phyloP scores from a whole-genome alignment of 2,113 vertebrate species.

The Parus major region DNA sequence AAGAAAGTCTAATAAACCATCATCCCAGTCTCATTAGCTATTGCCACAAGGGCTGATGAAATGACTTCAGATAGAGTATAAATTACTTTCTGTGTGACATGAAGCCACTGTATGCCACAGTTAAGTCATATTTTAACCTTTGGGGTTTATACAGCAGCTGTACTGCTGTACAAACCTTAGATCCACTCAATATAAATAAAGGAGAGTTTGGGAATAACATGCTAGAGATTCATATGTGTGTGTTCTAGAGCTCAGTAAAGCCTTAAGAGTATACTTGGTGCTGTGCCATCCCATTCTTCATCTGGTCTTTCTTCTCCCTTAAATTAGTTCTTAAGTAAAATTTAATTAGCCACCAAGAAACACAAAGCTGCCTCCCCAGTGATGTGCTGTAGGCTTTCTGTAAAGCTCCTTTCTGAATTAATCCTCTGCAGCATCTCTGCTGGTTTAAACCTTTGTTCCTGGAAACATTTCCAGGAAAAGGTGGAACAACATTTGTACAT shows the following conservation, averaged over 20 bases:
- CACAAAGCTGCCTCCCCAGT: background rate
- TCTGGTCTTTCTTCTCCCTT: background rate
- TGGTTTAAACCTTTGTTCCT: background rate
- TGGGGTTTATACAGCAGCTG: background rate
- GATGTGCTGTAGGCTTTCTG: background rate
- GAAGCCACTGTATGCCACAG: background rate
- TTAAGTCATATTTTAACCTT: background rate
- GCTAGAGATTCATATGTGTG: background rate
- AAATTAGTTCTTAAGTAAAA: background rate
- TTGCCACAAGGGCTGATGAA: background rate
- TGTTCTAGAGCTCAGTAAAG: background rate
- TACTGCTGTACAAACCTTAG: background rate
- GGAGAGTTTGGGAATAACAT: background rate
- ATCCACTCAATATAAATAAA: background rate
- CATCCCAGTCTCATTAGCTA: background rate
- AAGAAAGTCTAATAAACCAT: background rate
- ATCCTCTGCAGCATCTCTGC: background rate
- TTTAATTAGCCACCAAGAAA: slow-evolving; percentile 8
- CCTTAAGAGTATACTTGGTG: background rate
- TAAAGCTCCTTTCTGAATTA: background rate
- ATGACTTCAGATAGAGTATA: background rate
- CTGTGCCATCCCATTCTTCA: background rate
- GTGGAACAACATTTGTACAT: background rate
- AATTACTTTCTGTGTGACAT: background rate
- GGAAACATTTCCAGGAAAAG: background rate